Percentiles rank a stretch among this genome's conserved stretches.
These are phyloP conservation scores for Drosophila sechellia DNA, from an alignment of 1,140 invertebrate species.

Conservation along the genomic window DNA sequence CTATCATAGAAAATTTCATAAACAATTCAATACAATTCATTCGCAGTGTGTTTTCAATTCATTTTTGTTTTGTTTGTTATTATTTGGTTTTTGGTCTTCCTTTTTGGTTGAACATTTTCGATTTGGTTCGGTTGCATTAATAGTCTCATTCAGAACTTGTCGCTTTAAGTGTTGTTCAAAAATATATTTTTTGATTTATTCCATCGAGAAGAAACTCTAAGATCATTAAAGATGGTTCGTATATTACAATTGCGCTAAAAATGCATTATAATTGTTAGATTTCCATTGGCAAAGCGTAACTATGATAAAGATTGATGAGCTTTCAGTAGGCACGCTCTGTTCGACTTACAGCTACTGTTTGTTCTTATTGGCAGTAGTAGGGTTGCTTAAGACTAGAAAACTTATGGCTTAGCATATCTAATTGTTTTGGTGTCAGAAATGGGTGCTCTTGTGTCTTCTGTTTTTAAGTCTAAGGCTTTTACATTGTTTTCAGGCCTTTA, in stretches of 20 bases:
- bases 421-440: constrained; percentile 64
- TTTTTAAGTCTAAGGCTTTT: constrained; percentile 38
- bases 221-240: constrained; percentile 41
- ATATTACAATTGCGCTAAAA: constrained; percentile 68
- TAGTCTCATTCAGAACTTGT: constrained; percentile 84
- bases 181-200: constrained; percentile 82
- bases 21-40: constrained; percentile 47
- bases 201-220: constrained; percentile 52
- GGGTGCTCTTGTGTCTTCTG: constrained; percentile 79
- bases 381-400: constrained; percentile 41
- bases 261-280: constrained; percentile 36
- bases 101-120: constrained; percentile 32
- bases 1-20: constrained; percentile 55
- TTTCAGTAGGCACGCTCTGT: constrained; percentile 54
- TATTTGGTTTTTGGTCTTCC: not conserved
- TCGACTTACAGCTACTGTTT: constrained; percentile 82
- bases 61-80: not conserved
- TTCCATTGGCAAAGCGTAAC: constrained; percentile 58
- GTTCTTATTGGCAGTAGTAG: constrained; percentile 84
- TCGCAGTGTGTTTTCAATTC: constrained; percentile 14
- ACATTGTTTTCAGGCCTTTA: constrained; percentile 39
- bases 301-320: constrained; percentile 40
- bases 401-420: constrained; percentile 21
- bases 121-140: constrained; percentile 58
- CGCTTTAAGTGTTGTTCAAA: constrained; percentile 80